Evolutionary conservation across 2,888 invertebrate species (phyloP).

Genomic region (Drosophila mercatorum): DNA sequence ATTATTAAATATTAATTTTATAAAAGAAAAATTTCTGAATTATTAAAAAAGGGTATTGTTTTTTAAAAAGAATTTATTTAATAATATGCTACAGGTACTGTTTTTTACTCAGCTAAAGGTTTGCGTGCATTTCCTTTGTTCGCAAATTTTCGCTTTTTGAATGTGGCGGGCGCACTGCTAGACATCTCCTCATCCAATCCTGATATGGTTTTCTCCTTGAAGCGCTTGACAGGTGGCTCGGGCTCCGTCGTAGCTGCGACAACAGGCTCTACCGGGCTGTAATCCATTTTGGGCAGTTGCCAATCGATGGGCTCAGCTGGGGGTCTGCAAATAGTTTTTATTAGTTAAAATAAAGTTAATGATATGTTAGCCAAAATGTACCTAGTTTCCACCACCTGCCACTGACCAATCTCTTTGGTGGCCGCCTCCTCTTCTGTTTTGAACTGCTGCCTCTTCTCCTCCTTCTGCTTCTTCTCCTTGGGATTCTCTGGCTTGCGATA

Average conservation of each 20-base stretch:
- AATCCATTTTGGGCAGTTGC: constrained; percentile 88
- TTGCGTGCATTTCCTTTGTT: constrained; percentile 82
- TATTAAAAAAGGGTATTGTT: not conserved
- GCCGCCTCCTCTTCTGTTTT: constrained; percentile 85
- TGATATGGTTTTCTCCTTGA: constrained; percentile 83
- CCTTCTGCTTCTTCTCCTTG: constrained; percentile 76
- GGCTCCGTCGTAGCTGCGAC: constrained; percentile 59
- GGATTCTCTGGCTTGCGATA: constrained; percentile 76
- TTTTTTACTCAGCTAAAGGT: constrained; percentile 72
- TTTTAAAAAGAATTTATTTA: constrained; percentile 6
- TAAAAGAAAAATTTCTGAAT: not conserved
- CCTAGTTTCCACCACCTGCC: constrained; percentile 89
- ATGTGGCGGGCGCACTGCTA: constrained; percentile 66
- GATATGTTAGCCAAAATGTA: constrained; percentile 80
- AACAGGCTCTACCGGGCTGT: constrained; percentile 69
- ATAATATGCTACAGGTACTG: constrained; percentile 11
- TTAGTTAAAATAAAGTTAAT: not conserved
- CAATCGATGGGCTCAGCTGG: constrained; percentile 86
- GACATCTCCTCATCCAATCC: constrained; percentile 63
- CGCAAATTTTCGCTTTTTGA: constrained; percentile 83
- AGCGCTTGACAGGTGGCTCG: constrained; percentile 83
- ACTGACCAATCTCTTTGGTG: constrained; percentile 90
- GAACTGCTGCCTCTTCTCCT: constrained; percentile 85
- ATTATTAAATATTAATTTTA: not conserved
- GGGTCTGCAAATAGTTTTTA: constrained; percentile 49